Conservation (phyloP, 2,888 invertebrate species). For the Chrysomela aeneicollis region DNA sequence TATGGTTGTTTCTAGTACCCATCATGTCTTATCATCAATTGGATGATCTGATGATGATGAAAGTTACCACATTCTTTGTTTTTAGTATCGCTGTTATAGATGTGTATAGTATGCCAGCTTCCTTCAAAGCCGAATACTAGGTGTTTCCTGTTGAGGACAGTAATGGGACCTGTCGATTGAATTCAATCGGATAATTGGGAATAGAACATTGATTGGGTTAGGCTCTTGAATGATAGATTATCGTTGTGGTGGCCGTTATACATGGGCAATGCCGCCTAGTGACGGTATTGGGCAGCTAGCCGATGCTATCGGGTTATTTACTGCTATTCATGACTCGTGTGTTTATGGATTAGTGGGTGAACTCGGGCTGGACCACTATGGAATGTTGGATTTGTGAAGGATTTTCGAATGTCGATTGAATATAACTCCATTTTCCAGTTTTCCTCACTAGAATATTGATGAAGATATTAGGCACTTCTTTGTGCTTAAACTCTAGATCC, state of each 20-base stretch:
- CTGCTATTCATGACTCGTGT: slow-evolving; percentile 42
- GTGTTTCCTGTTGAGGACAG: no score
- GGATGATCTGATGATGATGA: no score
- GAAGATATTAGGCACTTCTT: no score
- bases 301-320: slow-evolving; percentile 51
- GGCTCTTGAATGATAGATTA: slow-evolving; percentile 50
- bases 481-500: no score
- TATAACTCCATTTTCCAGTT: no score
- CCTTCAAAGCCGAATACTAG: no score
- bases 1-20: no score
- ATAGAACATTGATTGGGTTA: slow-evolving; percentile 52
- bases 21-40: no score
- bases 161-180: slow-evolving; percentile 49
- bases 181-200: slow-evolving; percentile 56
- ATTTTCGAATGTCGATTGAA: not conserved
- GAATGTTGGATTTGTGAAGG: slow-evolving; percentile 9
- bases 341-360: slow-evolving; percentile 29
- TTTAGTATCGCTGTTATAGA: no score
- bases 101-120: no score
- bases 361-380: slow-evolving; percentile 7
- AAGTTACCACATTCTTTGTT: no score
- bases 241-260: slow-evolving; percentile 42
- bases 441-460: no score
- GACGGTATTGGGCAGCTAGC: slow-evolving; percentile 47
- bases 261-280: slow-evolving; percentile 48